Evolutionary conservation across 2,888 invertebrate species (phyloP), one percentile per base, ranked within the genome.

Genomic region (Callosobruchus maculatus): DNA sequence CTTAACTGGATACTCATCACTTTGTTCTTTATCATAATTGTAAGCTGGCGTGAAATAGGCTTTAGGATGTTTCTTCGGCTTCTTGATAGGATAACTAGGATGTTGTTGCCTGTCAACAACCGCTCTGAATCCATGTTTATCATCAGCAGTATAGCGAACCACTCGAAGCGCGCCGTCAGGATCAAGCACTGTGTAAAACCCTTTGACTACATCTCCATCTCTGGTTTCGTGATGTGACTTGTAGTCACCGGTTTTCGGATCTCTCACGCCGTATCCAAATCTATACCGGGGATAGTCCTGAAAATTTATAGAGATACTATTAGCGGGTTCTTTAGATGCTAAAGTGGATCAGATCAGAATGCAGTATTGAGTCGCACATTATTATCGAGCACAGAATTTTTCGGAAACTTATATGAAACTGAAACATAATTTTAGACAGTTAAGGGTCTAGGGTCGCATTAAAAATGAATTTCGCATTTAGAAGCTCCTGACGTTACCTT

Each of bases 101-200:
- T 78, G 78, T 71, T 80, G 80, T 70, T 74, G 72, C 70, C 78
- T 78, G 68, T 75, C 76, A 21, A 81, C 81, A 0, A 80, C 75
- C 22, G 91, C 91, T 84, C 90, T 90, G 84, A 91, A 91, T 77
- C 91, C 91, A 85, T 66, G 86, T 83, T 84, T 83, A 79, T 90
- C 89, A 79, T 91, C 91, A 30, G 91, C 91, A 81, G 89, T 90
- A 86, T 91, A 91, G 80, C 91, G 91, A 49, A 91, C 91, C 81
- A 90, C 91, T 84, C 91, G 88, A 83, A 87, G 86, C 73, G 90
- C 88, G 81, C 91, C 91, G 80, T 90, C 91, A 18, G 91, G 90
- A 80, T 91, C 91, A 68, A 90, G 85, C 3, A 91, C 88, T 80
- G 90, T 90, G 83, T 91, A 91, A 21, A 89, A 90, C 30, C 91